Evolutionary conservation across 2,113 vertebrate species (phyloP), one percentile per base, ranked within the genome.

Genomic region (Rissa tridactyla): DNA sequence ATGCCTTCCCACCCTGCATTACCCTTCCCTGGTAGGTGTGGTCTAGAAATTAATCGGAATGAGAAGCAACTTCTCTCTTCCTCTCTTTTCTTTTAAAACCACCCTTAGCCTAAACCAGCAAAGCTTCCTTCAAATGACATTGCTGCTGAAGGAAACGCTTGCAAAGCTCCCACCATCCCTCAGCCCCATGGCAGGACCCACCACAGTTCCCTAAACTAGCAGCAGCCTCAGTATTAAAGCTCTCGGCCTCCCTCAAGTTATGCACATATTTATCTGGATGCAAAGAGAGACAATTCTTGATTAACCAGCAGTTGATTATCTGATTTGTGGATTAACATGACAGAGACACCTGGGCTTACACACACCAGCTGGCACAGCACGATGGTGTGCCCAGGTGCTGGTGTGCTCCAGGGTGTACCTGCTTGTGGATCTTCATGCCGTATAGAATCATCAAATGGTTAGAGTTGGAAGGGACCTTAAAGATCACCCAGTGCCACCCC

Each of bases 401-500:
- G 6, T 1, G 3, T 2, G 2, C 42, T 36, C 19, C 26, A 1
- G 21, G 55, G 15, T 2, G 13, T 47, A 29, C n/a, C 73, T 34
- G 64, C 57, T 46, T 0, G 0, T 0, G 30, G 36, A 78, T 52
- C 40, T 18, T 30, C 55, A 20, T 5, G 15, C 5, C n/a, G 5
- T 21, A 9, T 1, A 42, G 38, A 65, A 65, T 30, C 38, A 30
- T 2, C 20, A 38, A 65, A 30, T 15, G 18, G 40, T 30, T 65
- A 6, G 13, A 7, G 12, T 9, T 42, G 27, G 27, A 65, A 65
- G 27, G 16, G 40, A 42, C 9, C 62, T 65, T 42, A 26, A 42
- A 65, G 38, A 4, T 6, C 23, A 38, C 13, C 26, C 17, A 64
- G 38, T 64, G 25, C 60, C 23, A 36, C 23, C 36, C 58, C n/a